These are phyloP conservation scores for Ctenoplectra terminalis DNA, from an alignment of 1,140 invertebrate species.

Conservation along the genomic window DNA sequence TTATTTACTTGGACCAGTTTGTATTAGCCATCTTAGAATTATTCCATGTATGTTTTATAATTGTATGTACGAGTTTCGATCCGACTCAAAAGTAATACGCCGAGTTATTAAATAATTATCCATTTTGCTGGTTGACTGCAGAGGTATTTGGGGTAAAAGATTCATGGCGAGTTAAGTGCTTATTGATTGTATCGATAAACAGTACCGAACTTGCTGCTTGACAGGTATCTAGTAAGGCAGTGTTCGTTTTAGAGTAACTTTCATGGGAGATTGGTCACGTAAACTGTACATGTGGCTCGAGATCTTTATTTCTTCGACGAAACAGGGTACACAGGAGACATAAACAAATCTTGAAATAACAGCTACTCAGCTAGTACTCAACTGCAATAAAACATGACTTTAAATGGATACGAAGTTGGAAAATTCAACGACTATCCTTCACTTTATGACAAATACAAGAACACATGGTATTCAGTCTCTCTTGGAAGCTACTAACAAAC, in stretches of 20 bases:
- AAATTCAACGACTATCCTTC: background rate
- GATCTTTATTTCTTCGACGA: background rate
- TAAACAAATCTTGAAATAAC: constrained; percentile 1
- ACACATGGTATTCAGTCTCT: background rate
- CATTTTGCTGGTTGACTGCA: background rate
- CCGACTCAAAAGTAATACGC: background rate
- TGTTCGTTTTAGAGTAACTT: background rate
- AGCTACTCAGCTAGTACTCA: background rate
- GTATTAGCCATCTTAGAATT: background rate
- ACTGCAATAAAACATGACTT: background rate
- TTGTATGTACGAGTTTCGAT: background rate
- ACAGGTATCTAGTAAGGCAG: background rate
- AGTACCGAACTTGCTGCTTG: background rate
- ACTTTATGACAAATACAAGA: background rate
- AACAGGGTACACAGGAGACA: background rate
- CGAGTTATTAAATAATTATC: background rate
- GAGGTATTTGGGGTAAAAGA: too few species aligned
- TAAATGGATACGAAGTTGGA: background rate
- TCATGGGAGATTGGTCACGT: background rate
- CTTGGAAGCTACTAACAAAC: background rate
- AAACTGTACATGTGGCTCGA: background rate
- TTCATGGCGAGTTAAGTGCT: background rate
- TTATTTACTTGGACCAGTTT: background rate
- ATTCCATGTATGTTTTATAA: background rate
- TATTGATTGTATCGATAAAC: background rate